Conservation (phyloP, 2,797 vertebrate genomes). For the Menidia menidia region DNA sequence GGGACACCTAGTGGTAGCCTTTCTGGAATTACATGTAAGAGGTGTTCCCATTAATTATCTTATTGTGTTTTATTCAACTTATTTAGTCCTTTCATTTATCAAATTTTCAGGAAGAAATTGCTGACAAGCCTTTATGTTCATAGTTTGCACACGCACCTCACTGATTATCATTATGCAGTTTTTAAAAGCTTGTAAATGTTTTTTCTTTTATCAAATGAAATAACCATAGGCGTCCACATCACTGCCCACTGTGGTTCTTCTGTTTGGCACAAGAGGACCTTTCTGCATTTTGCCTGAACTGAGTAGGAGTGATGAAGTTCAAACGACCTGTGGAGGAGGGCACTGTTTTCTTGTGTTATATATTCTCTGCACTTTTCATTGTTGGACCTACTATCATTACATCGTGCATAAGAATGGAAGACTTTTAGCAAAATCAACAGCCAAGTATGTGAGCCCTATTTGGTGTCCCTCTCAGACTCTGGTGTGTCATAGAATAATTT, state of each 20-base stretch:
- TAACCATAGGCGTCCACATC: constrained; percentile 30
- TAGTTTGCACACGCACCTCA: background rate
- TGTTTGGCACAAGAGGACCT: constrained; percentile 14
- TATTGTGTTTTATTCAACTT: background rate
- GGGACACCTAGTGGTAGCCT: constrained; percentile 69
- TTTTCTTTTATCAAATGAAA: background rate
- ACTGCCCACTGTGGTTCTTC: constrained; percentile 21
- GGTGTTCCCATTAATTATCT: background rate
- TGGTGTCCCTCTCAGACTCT: background rate
- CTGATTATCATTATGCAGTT: background rate
- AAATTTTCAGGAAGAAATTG: background rate
- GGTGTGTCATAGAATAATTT: background rate
- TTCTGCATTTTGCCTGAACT: constrained; percentile 43
- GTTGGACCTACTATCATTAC: constrained; percentile 23
- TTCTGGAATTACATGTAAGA: background rate
- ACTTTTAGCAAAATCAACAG: background rate
- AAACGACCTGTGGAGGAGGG: constrained; percentile 53
- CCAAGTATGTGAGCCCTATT: background rate
- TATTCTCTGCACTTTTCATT: constrained; percentile 49
- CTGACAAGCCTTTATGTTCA: background rate
- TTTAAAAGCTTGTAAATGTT: background rate
- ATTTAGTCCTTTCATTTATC: background rate
- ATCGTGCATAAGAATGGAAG: constrained; percentile 24
- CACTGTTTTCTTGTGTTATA: constrained; percentile 48
- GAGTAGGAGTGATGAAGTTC: constrained; percentile 60